phyloP scores from a whole-genome alignment of 2,888 invertebrate species.

The Andrena bicolor region DNA sequence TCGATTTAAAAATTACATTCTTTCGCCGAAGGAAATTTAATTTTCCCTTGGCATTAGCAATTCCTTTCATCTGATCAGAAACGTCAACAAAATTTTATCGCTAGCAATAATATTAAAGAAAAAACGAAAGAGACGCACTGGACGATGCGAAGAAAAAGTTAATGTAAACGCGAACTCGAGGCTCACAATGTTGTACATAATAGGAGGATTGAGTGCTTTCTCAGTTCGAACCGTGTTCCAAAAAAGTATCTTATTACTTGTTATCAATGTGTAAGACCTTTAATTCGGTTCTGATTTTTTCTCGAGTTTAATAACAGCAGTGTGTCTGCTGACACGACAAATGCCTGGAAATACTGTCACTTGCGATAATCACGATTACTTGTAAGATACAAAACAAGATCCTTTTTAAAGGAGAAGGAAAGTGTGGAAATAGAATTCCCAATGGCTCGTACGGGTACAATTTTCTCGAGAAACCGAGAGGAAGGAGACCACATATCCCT shows the following conservation, averaged over 20 bases:
- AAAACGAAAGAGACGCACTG: background rate
- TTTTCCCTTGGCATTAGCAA: slow-evolving; percentile 7
- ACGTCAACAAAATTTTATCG: background rate
- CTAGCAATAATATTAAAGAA: background rate
- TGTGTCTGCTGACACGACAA: slow-evolving; percentile 23
- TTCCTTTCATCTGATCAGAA: background rate
- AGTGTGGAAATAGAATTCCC: slow-evolving; percentile 44
- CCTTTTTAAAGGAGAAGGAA: slow-evolving; percentile 36
- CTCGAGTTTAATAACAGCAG: slow-evolving; percentile 18
- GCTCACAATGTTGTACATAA: slow-evolving; percentile 23
- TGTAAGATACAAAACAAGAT: slow-evolving; percentile 64
- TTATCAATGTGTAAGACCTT: slow-evolving; percentile 17
- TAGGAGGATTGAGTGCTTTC: slow-evolving; percentile 51
- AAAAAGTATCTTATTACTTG: slow-evolving; percentile 18
- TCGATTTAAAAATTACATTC: background rate
- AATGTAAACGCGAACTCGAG: slow-evolving; percentile 5
- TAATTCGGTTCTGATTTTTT: slow-evolving; percentile 40
- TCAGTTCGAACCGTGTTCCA: slow-evolving; percentile 40
- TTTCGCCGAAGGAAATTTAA: slow-evolving; percentile 3
- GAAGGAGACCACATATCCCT: slow-evolving; percentile 76
- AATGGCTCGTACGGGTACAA: slow-evolving; percentile 61
- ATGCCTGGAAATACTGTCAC: slow-evolving; percentile 50
- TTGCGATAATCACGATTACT: slow-evolving; percentile 66
- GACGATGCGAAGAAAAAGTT: background rate
- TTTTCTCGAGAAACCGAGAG: slow-evolving; percentile 60